phyloP scores from a whole-genome alignment of 2,888 invertebrate species.

The Desoria tigrina region DNA sequence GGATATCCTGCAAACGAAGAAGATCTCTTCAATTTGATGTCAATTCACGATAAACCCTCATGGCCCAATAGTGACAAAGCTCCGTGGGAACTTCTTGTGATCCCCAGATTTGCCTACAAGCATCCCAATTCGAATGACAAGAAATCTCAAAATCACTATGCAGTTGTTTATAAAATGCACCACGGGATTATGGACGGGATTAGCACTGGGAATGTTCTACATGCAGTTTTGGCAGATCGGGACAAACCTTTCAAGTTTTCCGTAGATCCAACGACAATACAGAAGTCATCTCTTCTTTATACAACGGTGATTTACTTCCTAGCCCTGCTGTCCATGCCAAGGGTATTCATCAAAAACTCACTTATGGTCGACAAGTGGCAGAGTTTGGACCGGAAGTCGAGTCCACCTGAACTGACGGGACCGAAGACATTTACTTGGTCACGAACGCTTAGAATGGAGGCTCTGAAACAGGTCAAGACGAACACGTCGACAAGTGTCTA shows the following conservation, averaged over 20 bases:
- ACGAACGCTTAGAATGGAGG: conserved; percentile 41
- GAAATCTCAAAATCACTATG: conserved; percentile 34
- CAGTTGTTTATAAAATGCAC: conserved; percentile 44
- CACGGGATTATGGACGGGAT: conserved; percentile 42
- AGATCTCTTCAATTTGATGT: conserved; percentile 41
- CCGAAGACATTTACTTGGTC: conserved; percentile 49
- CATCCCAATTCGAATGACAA: conserved; percentile 4
- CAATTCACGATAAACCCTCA: conserved; percentile 42
- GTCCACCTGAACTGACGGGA: conserved; percentile 39
- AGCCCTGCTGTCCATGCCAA: conserved; percentile 40
- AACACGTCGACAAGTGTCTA: conserved; percentile 38
- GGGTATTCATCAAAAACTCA: conserved; percentile 29
- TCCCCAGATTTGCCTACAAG: conserved; percentile 36
- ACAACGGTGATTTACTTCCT: conserved; percentile 28
- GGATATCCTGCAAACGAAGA: neutral
- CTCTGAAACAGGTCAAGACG: conserved; percentile 46
- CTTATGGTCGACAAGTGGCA: conserved; percentile 30
- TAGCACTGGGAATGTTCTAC: conserved; percentile 45
- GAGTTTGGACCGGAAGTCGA: conserved; percentile 19
- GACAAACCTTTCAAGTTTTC: conserved; percentile 50
- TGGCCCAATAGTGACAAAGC: conserved; percentile 21
- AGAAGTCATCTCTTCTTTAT: conserved; percentile 7
- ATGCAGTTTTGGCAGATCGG: conserved; percentile 45
- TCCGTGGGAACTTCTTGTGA: conserved; percentile 48
- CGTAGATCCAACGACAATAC: conserved; percentile 38